Conservation (phyloP, 1,140 invertebrate species). For the Nymphalis io region DNA sequence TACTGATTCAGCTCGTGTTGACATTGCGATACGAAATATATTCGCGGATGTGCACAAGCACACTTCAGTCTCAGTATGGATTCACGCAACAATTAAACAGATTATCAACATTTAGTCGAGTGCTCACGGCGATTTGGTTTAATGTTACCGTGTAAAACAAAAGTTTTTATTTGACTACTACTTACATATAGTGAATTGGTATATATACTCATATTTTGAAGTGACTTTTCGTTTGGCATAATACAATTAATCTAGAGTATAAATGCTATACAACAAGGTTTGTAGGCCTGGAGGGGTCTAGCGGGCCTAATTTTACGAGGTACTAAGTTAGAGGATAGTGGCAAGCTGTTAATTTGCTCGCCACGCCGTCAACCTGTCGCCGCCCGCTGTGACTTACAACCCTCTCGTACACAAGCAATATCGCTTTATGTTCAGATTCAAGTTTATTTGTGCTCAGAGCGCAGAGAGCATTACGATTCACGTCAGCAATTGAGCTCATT, state of each 20-base stretch:
- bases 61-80: constrained; percentile 25
- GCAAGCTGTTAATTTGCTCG: constrained; percentile 77
- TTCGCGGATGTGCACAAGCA: constrained; percentile 22
- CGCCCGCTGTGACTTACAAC: constrained; percentile 74
- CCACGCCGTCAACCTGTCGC: constrained; percentile 67
- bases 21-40: constrained; percentile 41
- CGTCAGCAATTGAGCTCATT: constrained; percentile 24
- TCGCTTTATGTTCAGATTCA: constrained; percentile 51
- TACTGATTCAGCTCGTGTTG: constrained; percentile 59
- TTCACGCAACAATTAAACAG: constrained; percentile 30
- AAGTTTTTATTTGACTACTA: no score
- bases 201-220: no score
- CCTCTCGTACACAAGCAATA: constrained; percentile 47
- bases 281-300: constrained; percentile 60
- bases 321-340: constrained; percentile 74
- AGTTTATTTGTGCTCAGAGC: constrained; percentile 44
- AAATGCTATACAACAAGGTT: constrained; percentile 40
- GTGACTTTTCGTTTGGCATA: neutral
- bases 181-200: no score
- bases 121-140: constrained; percentile 46
- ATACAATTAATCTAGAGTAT: no score
- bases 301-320: constrained; percentile 77
- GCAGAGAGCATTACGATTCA: constrained; percentile 24
- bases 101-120: constrained; percentile 61
- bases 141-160: neutral